phyloP scores from a whole-genome alignment of 1,140 invertebrate genomes.

The Vanessa atalanta region DNA sequence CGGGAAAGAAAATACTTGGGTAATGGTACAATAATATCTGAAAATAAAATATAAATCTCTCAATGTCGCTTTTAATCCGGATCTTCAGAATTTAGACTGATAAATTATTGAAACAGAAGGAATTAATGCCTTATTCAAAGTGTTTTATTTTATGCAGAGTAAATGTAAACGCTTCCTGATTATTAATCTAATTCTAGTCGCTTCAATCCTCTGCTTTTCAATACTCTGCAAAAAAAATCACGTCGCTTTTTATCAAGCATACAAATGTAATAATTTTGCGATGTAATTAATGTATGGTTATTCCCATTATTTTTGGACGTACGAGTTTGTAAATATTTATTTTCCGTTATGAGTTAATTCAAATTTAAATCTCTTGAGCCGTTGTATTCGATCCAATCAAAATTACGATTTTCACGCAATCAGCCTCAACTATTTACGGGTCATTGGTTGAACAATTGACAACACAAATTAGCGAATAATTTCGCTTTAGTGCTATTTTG shows the following conservation, averaged over 20 bases:
- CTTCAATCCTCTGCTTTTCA: too few species aligned
- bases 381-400: conserved; percentile 8
- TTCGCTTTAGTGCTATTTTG: conserved; percentile 1
- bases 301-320: not conserved
- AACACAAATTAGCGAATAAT: conserved; percentile 9
- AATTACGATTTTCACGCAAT: conserved; percentile 8
- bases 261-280: not conserved
- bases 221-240: not conserved
- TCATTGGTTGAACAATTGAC: conserved; percentile 10
- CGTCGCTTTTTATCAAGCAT: not conserved
- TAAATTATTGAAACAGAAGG: not conserved
- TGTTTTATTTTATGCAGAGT: too few species aligned
- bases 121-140: not conserved
- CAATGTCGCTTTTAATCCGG: too few species aligned
- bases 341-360: not conserved
- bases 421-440: conserved; percentile 4
- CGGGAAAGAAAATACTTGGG: too few species aligned
- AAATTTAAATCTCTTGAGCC: conserved; percentile 5
- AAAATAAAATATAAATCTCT: too few species aligned
- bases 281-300: not conserved
- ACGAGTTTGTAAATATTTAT: not conserved
- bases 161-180: too few species aligned
- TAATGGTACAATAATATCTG: too few species aligned
- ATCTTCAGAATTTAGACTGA: not conserved
- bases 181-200: too few species aligned